phyloP scores from a whole-genome alignment of 2,888 invertebrate species.

The Caenorhabditis plicata region DNA sequence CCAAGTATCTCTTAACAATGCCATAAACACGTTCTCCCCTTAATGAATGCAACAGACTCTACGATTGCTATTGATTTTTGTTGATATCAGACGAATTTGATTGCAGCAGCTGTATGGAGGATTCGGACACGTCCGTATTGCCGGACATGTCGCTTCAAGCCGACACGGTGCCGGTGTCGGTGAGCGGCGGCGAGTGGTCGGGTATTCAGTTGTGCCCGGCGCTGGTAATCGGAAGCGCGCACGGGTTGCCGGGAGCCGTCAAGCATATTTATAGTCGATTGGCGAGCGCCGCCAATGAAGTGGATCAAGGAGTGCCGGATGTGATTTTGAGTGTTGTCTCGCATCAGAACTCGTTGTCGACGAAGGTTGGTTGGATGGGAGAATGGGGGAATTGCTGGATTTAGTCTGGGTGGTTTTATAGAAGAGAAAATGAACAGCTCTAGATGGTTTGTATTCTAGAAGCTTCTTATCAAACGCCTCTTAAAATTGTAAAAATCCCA shows the following conservation, averaged over 20 bases:
- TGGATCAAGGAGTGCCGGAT: constrained; percentile 60
- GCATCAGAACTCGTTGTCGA: constrained; percentile 48
- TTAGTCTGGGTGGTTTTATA: neutral
- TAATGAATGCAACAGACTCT: too few species aligned
- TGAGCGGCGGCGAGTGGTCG: constrained; percentile 21
- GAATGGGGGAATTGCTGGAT: too few species aligned
- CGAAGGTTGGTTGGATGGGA: constrained; percentile 26
- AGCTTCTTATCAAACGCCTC: too few species aligned
- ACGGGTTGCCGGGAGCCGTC: constrained; percentile 52
- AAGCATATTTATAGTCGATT: constrained; percentile 58
- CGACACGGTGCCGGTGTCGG: constrained; percentile 39
- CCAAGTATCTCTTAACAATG: too few species aligned
- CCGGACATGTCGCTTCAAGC: constrained; percentile 34
- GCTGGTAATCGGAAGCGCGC: constrained; percentile 30
- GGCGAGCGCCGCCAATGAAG: constrained; percentile 49
- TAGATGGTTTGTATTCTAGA: too few species aligned
- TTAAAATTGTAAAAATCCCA: too few species aligned
- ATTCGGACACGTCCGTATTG: constrained; percentile 28
- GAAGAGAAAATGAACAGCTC: too few species aligned
- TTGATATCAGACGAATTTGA: too few species aligned
- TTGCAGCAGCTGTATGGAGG: too few species aligned
- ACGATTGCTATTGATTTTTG: too few species aligned
- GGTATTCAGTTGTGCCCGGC: constrained; percentile 43
- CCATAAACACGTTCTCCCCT: too few species aligned
- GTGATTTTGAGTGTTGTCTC: constrained; percentile 53